Percentiles rank a stretch among this genome's conserved stretches.
phyloP scores from a whole-genome alignment of 2,113 vertebrate species.

The Sceloporus undulatus region DNA sequence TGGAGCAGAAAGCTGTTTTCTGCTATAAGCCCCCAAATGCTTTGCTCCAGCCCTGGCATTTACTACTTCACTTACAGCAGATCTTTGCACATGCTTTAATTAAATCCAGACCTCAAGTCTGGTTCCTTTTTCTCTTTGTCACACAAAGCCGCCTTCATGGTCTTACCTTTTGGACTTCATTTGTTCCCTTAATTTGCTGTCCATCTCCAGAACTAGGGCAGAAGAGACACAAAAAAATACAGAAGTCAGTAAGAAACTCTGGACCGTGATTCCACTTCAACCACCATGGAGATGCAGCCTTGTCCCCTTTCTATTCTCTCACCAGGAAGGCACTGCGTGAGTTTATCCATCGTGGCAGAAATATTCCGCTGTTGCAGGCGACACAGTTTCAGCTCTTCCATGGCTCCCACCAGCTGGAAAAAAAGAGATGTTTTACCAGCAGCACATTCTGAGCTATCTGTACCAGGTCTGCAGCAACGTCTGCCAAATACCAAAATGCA shows the following conservation, averaged over 20 bases:
- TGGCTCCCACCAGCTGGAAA: constrained; percentile 84
- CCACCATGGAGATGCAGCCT: background rate
- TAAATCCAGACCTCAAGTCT: accelerated
- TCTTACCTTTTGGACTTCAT: constrained; percentile 94
- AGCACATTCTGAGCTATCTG: background rate
- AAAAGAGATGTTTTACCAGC: background rate
- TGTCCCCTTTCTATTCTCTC: constrained; percentile 51
- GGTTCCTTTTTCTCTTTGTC: background rate
- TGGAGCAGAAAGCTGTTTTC: background rate
- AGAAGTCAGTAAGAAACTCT: constrained; percentile 46
- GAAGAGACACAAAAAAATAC: constrained; percentile 38
- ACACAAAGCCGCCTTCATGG: accelerated
- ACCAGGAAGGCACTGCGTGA: constrained; percentile 94
- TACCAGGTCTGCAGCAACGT: background rate
- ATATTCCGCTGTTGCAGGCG: constrained; percentile 97
- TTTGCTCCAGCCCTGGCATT: background rate
- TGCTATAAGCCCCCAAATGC: background rate
- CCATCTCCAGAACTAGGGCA: constrained; percentile 95
- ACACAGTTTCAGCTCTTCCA: constrained; percentile 94
- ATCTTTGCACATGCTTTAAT: background rate
- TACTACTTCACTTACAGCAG: too few species aligned
- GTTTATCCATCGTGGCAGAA: constrained; percentile 92
- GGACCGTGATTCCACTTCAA: background rate
- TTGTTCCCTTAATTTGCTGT: constrained; percentile 94
- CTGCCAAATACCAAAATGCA: background rate